These are phyloP conservation scores for Acrobasis consociella DNA, from an alignment of 2,888 invertebrate species.

Conservation along the genomic window DNA sequence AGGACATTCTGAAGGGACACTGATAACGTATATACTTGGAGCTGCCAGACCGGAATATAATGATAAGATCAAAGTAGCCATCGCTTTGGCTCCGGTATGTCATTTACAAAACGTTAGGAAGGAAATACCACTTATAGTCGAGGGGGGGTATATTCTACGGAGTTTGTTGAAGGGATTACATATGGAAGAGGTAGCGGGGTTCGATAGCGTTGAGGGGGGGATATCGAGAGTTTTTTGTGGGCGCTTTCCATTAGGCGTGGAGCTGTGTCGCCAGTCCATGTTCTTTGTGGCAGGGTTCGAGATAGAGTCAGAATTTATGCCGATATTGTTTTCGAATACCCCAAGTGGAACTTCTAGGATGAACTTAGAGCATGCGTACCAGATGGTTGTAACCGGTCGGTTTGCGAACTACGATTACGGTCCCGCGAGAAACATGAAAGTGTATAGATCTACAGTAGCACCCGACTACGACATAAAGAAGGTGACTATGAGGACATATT, in stretches of 20 bases:
- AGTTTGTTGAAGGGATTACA: background rate
- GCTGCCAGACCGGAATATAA: conserved; percentile 77
- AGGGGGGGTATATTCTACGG: background rate
- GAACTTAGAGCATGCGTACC: conserved; percentile 30
- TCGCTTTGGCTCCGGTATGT: conserved; percentile 49
- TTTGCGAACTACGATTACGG: conserved; percentile 43
- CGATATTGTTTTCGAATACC: conserved; percentile 28
- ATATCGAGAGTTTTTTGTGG: background rate
- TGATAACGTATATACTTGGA: conserved; percentile 73
- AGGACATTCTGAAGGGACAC: conserved; percentile 86
- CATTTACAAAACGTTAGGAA: conserved; percentile 29
- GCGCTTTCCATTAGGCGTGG: background rate
- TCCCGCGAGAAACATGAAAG: conserved; percentile 35
- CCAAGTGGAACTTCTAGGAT: conserved; percentile 36
- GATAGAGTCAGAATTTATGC: background rate
- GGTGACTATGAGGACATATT: conserved; percentile 42
- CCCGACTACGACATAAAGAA: conserved; percentile 50
- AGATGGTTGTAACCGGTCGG: conserved; percentile 23
- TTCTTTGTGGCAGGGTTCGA: background rate
- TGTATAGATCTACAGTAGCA: conserved; percentile 41
- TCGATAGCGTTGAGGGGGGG: background rate
- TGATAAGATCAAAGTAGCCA: conserved; percentile 70
- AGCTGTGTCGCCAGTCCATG: background rate
- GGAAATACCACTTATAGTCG: conserved; percentile 4
- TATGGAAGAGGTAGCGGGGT: background rate